Percentiles rank a stretch among this genome's conserved stretches.
phyloP scores from a whole-genome alignment of 2,797 vertebrate species.

The Podarcis lilfordi region DNA sequence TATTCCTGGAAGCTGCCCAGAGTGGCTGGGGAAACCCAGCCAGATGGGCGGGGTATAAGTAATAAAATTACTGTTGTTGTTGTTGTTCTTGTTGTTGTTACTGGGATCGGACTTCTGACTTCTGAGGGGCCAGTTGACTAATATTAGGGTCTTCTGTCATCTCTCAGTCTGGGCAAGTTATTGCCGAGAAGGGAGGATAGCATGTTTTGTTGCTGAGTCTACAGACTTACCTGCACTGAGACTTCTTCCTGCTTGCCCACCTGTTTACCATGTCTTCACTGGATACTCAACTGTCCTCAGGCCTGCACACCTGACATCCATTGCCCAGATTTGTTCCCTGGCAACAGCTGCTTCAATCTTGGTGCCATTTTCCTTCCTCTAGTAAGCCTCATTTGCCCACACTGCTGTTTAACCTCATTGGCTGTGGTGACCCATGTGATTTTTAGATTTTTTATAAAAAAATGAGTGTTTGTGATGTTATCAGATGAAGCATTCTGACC shows the following conservation, averaged over 20 bases:
- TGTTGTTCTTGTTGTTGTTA: too few species aligned
- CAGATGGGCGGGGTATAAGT: too few species aligned
- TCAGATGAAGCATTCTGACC: background rate
- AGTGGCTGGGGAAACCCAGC: too few species aligned
- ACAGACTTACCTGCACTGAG: too few species aligned
- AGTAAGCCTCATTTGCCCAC: background rate
- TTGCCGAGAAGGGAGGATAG: background rate
- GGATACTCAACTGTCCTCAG: background rate
- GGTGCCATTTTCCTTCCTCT: background rate
- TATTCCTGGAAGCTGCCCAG: too few species aligned
- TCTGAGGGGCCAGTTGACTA: background rate
- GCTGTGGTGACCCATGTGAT: background rate
- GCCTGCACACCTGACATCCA: background rate
- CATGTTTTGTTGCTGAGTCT: background rate
- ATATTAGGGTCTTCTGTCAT: background rate
- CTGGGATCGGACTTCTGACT: background rate
- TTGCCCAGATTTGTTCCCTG: background rate
- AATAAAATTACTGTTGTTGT: too few species aligned
- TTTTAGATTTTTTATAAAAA: background rate
- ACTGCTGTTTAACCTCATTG: background rate
- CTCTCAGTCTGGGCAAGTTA: background rate
- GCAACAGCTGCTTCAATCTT: background rate
- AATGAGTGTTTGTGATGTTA: background rate
- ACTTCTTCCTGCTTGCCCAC: background rate
- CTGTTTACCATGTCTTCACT: background rate